phyloP scores from a whole-genome alignment of 2,797 vertebrate species.

The Sciurus vulgaris region DNA sequence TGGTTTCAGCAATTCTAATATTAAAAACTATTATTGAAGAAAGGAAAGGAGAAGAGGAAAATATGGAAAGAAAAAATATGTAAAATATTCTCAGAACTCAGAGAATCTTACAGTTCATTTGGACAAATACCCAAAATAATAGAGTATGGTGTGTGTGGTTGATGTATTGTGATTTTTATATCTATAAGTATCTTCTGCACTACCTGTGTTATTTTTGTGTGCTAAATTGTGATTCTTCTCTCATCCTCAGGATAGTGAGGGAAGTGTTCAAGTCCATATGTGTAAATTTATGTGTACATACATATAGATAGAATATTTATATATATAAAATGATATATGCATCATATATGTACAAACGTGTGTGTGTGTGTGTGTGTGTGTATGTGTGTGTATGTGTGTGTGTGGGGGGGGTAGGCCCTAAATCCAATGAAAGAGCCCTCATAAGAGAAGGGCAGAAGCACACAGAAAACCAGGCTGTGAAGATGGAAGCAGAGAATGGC shows the following conservation, averaged over 20 bases:
- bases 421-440: no score
- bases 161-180: neutral
- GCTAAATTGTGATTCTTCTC: neutral
- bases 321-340: no score
- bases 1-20: neutral
- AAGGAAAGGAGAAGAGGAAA: neutral
- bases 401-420: rapidly evolving
- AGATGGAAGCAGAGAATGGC: neutral
- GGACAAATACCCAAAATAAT: neutral
- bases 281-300: no score
- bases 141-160: neutral
- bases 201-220: neutral
- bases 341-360: no score
- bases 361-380: no score
- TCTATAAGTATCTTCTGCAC: neutral
- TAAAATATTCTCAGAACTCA: neutral
- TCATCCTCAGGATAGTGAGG: no score
- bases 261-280: no score
- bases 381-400: no score
- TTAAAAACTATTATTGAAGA: neutral
- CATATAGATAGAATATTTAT: no score
- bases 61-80: neutral
- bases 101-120: neutral
- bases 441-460: neutral
- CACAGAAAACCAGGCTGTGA: no score